These are phyloP conservation scores for Hemitrygon akajei DNA, from an alignment of 2,797 vertebrate genomes.

Conservation along the genomic window DNA sequence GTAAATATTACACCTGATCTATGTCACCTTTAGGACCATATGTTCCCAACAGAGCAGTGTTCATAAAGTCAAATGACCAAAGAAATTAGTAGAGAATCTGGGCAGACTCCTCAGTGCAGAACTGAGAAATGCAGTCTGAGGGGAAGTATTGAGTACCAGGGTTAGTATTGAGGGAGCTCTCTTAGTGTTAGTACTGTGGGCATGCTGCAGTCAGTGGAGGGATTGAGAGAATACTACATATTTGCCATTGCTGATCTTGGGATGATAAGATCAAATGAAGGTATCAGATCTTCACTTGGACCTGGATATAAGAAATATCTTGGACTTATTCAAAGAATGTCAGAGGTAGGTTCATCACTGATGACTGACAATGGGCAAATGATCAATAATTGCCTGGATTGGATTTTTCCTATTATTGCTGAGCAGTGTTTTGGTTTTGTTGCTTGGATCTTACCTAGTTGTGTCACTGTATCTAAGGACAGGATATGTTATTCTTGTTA, in stretches of 20 bases:
- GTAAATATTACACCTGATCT: not conserved
- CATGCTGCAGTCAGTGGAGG: not conserved
- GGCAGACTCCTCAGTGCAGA: not conserved
- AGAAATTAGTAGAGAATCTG: not conserved
- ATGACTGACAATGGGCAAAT: no score
- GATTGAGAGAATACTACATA: not conserved
- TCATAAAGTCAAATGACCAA: not conserved
- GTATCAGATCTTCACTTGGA: no score
- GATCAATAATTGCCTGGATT: no score
- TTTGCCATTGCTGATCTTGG: no score
- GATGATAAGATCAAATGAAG: no score
- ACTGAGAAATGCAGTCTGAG: not conserved
- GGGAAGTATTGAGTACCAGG: not conserved
- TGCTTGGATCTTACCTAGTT: no score
- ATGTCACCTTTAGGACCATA: not conserved
- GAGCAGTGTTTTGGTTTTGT: no score
- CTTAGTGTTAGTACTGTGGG: not conserved
- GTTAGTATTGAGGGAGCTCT: not conserved
- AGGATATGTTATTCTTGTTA: not conserved
- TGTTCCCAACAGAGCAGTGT: not conserved
- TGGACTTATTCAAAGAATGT: no score
- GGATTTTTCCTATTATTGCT: no score
- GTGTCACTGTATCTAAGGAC: no score
- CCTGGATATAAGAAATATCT: no score
- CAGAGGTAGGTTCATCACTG: no score